Evolutionary conservation across 2,888 invertebrate genomes (phyloP), one percentile per base, ranked within the genome.

Genomic region (Pyrrhia umbra): DNA sequence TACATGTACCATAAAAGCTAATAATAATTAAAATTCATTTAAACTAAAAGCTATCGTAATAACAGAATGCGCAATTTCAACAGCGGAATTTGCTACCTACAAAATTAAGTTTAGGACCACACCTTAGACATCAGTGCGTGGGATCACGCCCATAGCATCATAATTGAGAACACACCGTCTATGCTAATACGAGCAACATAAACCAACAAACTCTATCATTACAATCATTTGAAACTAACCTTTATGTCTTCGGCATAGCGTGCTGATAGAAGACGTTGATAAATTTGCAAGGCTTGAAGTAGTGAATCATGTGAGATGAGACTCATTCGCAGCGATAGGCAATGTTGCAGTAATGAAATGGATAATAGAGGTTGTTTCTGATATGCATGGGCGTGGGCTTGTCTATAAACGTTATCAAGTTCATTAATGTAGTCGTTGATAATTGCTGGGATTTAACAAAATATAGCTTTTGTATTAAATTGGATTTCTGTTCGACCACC

Each of bases 81-180:
- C 64, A 66, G 51, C 61, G 39, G 51, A 56, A 64, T 68, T 54
- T 23, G 71, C 68, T 79, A 73, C 75, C 59, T 65, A 80, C 72
- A 60, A 66, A 59, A 54, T 71, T 57, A 69, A 59, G 46, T 71
- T 68, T 75, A 65, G 60, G 67, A 80, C 83, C 83, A 80, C 75
- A 78, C 77, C 77, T 76, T 70, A 75, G 71, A 77, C 62, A 62
- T 52, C 55, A 68, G 60, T 65, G 87, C 84, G 85, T 88, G 85
- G 86, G 86, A 83, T 84, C 81, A 78, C 77, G 72, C 75, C 67
- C 79, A 54, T 79, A 80, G 80, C 82, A 78, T 88, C 87, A 87
- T 91, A 90, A 91, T 92, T 89, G 89, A 86, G 83, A 84, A 79
- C 76, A 80, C 85, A 62, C 45, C 21, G 60, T 57, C 86, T 90